Evolutionary conservation across 2,113 vertebrate genomes (phyloP).

Genomic region (Carassius carassius): DNA sequence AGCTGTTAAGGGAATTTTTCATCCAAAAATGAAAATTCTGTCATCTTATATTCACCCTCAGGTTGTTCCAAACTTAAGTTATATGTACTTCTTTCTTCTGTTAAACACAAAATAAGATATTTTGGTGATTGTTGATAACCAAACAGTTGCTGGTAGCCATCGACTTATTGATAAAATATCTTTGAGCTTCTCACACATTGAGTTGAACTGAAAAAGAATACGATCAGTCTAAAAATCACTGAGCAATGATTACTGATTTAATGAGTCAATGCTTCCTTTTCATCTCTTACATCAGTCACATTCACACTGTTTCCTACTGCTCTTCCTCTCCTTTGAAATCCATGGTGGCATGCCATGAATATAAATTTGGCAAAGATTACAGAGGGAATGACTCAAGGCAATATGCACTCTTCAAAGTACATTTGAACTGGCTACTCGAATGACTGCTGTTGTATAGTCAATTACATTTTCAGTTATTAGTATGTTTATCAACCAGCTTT

Average conservation of each 20-base stretch:
- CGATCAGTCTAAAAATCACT: neutral
- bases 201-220: no score
- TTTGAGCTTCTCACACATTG: neutral
- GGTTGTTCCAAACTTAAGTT: no score
- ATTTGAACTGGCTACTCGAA: neutral
- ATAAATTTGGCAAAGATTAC: slow-evolving; percentile 18
- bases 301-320: neutral
- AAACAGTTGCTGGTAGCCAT: no score
- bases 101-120: no score
- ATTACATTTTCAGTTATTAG: neutral
- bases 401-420: neutral
- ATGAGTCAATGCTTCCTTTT: slow-evolving; percentile 6
- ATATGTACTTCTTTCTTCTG: no score
- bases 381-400: slow-evolving; percentile 2
- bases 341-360: slow-evolving; percentile 15
- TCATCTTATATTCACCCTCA: no score
- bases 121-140: no score
- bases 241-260: neutral
- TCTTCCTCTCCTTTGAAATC: slow-evolving; percentile 7
- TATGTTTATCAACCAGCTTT: neutral
- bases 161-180: no score
- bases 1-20: neutral
- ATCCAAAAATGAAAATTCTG: no score
- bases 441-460: neutral
- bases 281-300: slow-evolving; percentile 2